phyloP scores from a whole-genome alignment of 2,888 invertebrate genomes.

The Parnassius mnemosyne region DNA sequence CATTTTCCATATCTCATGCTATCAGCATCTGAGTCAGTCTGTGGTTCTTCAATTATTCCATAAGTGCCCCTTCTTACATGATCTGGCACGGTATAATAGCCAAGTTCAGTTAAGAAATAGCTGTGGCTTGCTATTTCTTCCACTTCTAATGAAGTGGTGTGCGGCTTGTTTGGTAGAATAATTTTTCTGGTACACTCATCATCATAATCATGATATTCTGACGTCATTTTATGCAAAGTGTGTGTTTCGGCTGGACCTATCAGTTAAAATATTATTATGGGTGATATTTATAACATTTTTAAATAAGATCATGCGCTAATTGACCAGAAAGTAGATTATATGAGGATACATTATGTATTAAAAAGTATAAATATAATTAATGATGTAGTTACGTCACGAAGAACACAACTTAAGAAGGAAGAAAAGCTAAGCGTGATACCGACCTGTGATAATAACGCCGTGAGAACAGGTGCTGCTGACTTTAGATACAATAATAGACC shows the following conservation, averaged over 20 bases:
- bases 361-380: conserved; percentile 25
- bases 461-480: conserved; percentile 83
- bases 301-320: conserved; percentile 29
- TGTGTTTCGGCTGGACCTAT: conserved; percentile 85
- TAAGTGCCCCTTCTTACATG: conserved; percentile 67
- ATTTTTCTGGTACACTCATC: conserved; percentile 62
- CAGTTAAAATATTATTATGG: conserved; percentile 75
- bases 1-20: conserved; percentile 56
- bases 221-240: conserved; percentile 83
- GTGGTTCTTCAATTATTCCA: conserved; percentile 76
- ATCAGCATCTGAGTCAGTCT: conserved; percentile 75
- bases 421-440: conserved; percentile 69
- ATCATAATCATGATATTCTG: conserved; percentile 81
- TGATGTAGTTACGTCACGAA: conserved; percentile 29
- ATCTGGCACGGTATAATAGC: conserved; percentile 69
- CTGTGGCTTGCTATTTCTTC: conserved; percentile 82
- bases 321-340: conserved; percentile 31
- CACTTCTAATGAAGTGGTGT: conserved; percentile 77
- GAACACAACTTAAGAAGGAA: conserved; percentile 38
- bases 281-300: conserved; percentile 50
- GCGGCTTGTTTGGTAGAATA: conserved; percentile 70
- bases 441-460: conserved; percentile 83
- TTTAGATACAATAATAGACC: conserved; percentile 75
- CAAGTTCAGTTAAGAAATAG: conserved; percentile 78
- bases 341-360: neutral